These are phyloP conservation scores for Tachysurus fulvidraco DNA, from an alignment of 2,113 vertebrate genomes.

Conservation along the genomic window DNA sequence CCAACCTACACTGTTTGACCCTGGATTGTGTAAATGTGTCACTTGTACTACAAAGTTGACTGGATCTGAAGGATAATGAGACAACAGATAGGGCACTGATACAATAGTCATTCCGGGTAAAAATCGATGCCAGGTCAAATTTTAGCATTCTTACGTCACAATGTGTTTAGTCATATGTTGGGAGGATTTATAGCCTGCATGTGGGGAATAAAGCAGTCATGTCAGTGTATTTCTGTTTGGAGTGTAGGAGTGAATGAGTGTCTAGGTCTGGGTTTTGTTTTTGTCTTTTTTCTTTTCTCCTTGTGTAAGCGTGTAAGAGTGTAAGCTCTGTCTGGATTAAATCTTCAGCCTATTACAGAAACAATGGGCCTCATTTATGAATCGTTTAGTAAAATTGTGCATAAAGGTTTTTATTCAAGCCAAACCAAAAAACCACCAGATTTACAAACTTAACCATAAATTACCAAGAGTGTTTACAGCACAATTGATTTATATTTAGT, in stretches of 20 bases:
- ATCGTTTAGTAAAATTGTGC: slow-evolving; percentile 1
- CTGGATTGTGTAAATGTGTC: slow-evolving; percentile 44
- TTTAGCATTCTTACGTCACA: slow-evolving; percentile 28
- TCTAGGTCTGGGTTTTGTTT: slow-evolving; percentile 36
- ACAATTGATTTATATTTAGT: neutral
- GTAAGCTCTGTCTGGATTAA: slow-evolving; percentile 46
- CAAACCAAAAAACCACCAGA: neutral
- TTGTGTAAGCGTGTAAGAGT: slow-evolving; percentile 42
- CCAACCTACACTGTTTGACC: slow-evolving; percentile 41
- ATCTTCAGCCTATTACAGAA: slow-evolving; percentile 31
- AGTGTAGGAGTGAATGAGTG: slow-evolving; percentile 51
- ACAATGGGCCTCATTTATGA: slow-evolving; percentile 11
- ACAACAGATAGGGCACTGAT: slow-evolving; percentile 9
- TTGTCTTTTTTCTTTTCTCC: slow-evolving; percentile 21
- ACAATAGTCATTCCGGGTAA: slow-evolving; percentile 32
- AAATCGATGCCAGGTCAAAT: slow-evolving; percentile 44
- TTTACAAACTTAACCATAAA: neutral
- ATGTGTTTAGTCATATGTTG: neutral
- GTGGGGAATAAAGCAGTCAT: slow-evolving; percentile 46
- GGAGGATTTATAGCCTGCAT: slow-evolving; percentile 32
- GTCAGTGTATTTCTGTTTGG: slow-evolving; percentile 46
- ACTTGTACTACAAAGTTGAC: slow-evolving; percentile 5
- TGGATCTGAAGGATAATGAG: neutral
- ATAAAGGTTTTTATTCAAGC: neutral
- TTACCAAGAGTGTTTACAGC: neutral